Base-by-base conservation (phyloP, 2,797 vertebrate species). In the Stomatorhinus walkeri region DNA sequence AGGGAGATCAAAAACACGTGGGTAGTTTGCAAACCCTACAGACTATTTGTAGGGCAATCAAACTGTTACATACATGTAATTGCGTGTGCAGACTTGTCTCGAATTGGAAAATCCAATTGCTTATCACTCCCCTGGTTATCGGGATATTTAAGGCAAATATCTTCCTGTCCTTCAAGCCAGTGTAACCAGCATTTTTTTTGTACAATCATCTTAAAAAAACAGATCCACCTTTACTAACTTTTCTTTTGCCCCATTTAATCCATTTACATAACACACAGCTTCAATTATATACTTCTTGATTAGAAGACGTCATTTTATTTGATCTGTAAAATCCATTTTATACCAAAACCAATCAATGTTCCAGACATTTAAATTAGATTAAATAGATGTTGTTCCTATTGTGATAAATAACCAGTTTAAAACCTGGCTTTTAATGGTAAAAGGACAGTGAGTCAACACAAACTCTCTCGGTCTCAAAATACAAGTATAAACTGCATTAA, bases 271-370 rank as follows among this genome's bases (percentile, higher is more conserved):
- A 54, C 22, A 56, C 81, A 88, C 52, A 51, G 22, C 64, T 16
- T 51, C 56, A 89, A 14, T 43, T 51, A 19, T 24, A 8, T 16
- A 85, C 52, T 24, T 84, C 48, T 40, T 9, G 59, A 64, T 49
- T 79, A 76, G 24, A 76, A 14, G 54, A 16, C 1, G 12, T 64
- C 48, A 68, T 85, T 61, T 49, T 88, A 85, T 85, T 88, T 87
- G 54, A 87, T 40, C 86, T 87, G 86, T 87, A 87, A 87, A 61
- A 46, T 43, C 49, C 16, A 22, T 84, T 88, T 81, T 85, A 85
- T 52, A 22, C 22, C 59, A 36, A 76, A 36, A 89, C 83, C 51
- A 22, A 64, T 36, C 28, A 85, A 85, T 64, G 79, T 85, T 85
- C 40, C 43, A 64, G 40, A 85, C 24, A 51, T 85, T 61, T 22